These are phyloP conservation scores for Mesoclemmys tuberculata DNA, from an alignment of 2,113 vertebrate genomes.

Conservation along the genomic window DNA sequence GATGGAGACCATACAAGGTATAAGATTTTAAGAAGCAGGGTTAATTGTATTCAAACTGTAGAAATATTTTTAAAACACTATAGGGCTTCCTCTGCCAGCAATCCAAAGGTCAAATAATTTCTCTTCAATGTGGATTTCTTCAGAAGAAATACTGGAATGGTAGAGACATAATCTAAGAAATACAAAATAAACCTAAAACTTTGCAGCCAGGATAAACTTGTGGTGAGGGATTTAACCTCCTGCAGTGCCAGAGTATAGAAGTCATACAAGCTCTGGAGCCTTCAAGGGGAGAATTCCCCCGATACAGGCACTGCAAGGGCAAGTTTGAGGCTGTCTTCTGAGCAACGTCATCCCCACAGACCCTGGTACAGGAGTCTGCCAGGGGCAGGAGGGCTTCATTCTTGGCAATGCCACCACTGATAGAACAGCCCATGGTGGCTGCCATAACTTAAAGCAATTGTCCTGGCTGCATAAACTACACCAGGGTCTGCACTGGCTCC, in stretches of 20 bases:
- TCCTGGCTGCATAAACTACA: neutral
- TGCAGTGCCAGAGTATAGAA: neutral
- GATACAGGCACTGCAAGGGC: neutral
- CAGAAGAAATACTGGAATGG: neutral
- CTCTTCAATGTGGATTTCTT: neutral
- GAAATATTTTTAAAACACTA: constrained; percentile 17
- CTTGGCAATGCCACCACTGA: neutral
- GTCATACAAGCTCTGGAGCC: neutral
- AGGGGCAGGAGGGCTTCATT: neutral
- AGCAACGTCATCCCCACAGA: neutral
- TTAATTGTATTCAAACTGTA: constrained; percentile 1
- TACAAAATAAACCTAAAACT: constrained; percentile 18
- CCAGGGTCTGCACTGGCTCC: neutral
- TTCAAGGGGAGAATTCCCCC: neutral
- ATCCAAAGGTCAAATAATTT: constrained; percentile 33
- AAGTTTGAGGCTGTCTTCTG: neutral
- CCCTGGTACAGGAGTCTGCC: neutral
- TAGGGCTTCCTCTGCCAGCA: constrained; percentile 19
- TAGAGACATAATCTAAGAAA: constrained; percentile 14
- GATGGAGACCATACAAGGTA: neutral
- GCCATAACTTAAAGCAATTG: neutral
- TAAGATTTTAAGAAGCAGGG: constrained; percentile 1
- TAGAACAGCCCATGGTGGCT: neutral
- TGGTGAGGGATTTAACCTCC: neutral
- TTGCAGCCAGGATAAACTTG: constrained; percentile 19